Base-by-base conservation (phyloP, 2,113 vertebrate species). In the Shinisaurus crocodilurus region DNA sequence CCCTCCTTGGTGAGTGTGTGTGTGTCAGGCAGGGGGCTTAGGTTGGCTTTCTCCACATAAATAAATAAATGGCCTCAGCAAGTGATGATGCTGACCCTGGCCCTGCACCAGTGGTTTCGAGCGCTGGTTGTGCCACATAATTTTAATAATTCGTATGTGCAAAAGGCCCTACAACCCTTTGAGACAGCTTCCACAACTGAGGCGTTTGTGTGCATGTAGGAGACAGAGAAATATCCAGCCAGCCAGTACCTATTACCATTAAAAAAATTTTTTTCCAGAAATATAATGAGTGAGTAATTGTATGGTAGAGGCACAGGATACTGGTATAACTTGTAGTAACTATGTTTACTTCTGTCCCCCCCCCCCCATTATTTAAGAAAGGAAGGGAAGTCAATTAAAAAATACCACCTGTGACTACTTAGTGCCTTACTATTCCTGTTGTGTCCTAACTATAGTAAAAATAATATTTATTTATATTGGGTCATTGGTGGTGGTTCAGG, bases 361-460 rank as follows among this genome's bases (percentile, higher is more conserved):
- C 12, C 77, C 89, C 86, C 13, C 13, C 13, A 54, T 92, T 87
- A 77, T 63, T 91, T 84, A 91, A 88, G 85, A 92, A 93, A 92
- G 85, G 74, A 95, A 87, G 92, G 89, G 94, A 94, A 91, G 91
- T 95, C 94, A 94, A 93, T 34, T 89, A 94, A 92, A 92, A 94
- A 87, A 91, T 91, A 88, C 95, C 92, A 91, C 93, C 93, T 92
- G 70, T 1, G 79, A 43, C 90, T 93, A 88, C 89, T 93, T 90
- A 90, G 88, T 80, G 48, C 45, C 0, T 3, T 88, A 85, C 90
- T 37, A 90, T 87, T 83, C 88, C 89, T 81, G n/a, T n/a, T 83
- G 90, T 92, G 79, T 87, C 57, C 83, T 93, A 91, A 88, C 93
- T 93, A 79, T 81, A 83, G 86, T 88, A 67, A 81, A 95, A 54